A percentile compares a stretch with the other conserved stretches of the same genome.
phyloP scores from a whole-genome alignment of 2,888 invertebrate genomes.

The Temnothorax ravouxi region DNA sequence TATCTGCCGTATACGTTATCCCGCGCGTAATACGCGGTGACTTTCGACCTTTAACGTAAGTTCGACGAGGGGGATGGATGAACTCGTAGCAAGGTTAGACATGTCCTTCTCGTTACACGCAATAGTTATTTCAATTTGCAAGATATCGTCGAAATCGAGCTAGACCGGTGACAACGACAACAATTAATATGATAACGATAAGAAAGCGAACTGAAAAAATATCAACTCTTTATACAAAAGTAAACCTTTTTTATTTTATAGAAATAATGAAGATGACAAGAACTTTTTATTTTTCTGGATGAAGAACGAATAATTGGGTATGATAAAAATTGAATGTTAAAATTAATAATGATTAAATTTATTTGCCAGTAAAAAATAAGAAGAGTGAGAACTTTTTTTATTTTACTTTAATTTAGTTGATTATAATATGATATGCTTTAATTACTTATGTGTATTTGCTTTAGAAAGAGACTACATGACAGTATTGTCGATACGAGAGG shows the following conservation, averaged over 20 bases:
- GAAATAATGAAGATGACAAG: not conserved
- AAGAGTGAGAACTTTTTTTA: not conserved
- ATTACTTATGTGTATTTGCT: slow-evolving; percentile 17
- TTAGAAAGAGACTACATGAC: not conserved
- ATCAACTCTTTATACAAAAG: not conserved
- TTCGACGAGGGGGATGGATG: slow-evolving; percentile 54
- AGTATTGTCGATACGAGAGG: not conserved
- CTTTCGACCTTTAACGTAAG: slow-evolving; percentile 60
- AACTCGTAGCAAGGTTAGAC: slow-evolving; percentile 32
- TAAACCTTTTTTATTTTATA: not conserved
- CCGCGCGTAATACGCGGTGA: slow-evolving; percentile 25
- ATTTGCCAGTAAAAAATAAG: not conserved
- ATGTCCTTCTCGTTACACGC: slow-evolving; percentile 53
- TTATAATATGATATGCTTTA: not conserved
- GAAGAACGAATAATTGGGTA: not conserved
- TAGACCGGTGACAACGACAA: not conserved
- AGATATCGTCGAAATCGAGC: slow-evolving; percentile 9
- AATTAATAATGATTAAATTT: not conserved
- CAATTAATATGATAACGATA: slow-evolving; percentile 8
- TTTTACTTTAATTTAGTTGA: not conserved
- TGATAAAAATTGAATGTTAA: not conserved
- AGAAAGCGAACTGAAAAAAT: not conserved
- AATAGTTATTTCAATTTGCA: slow-evolving; percentile 29
- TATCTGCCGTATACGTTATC: slow-evolving; percentile 11
- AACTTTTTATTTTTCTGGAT: not conserved